phyloP scores from a whole-genome alignment of 1,140 invertebrate genomes.

The Globodera ellingtonae region DNA sequence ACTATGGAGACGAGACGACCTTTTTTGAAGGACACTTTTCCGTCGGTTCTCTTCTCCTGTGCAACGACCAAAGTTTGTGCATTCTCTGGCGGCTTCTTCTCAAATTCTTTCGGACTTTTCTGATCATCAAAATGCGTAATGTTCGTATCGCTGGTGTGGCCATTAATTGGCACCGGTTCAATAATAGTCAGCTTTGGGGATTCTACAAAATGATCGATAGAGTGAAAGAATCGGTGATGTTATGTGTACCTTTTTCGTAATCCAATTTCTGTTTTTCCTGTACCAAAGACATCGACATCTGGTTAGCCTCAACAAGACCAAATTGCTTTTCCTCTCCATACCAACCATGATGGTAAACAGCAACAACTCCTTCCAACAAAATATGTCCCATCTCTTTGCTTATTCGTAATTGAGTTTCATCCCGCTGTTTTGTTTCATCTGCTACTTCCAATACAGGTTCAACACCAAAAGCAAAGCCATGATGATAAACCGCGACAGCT shows the following conservation, averaged over 20 bases:
- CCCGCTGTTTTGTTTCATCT: not conserved
- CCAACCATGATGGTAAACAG: conserved; percentile 21
- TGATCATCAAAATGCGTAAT: not conserved
- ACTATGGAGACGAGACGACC: not conserved
- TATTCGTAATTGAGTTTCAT: not conserved
- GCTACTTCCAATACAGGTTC: not conserved
- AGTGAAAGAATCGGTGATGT: not conserved
- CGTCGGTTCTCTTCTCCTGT: not conserved
- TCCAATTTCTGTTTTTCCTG: not conserved
- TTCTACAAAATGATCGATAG: not conserved
- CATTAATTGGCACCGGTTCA: too few relatives aligned
- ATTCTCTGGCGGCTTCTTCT: not conserved
- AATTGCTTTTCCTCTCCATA: conserved; percentile 3
- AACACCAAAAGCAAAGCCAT: not conserved
- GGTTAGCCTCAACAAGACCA: not conserved
- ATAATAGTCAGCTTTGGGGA: not conserved
- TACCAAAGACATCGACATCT: not conserved
- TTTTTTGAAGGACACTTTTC: not conserved
- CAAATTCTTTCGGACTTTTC: not conserved
- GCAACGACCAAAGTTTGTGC: not conserved
- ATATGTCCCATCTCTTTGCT: not conserved
- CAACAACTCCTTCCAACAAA: not conserved
- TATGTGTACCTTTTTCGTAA: not conserved
- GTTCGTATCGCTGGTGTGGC: too few relatives aligned
- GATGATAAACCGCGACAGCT: conserved; percentile 15